phyloP scores from a whole-genome alignment of 2,113 vertebrate species.

The Diglossa brunneiventris region DNA sequence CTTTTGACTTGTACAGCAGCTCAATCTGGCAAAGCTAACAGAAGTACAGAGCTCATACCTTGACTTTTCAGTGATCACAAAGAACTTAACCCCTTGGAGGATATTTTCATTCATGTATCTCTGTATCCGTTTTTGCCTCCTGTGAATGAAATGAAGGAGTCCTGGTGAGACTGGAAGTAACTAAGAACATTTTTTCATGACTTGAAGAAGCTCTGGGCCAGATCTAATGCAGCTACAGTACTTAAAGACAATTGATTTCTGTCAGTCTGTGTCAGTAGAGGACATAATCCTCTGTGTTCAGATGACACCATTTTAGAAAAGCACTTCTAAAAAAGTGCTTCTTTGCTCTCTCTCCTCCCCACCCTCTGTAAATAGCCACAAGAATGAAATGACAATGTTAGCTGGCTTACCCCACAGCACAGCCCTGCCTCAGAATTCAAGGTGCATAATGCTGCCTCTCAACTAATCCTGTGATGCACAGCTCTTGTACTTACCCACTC shows the following conservation, averaged over 20 bases:
- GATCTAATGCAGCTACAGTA: not conserved
- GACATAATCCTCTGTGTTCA: not conserved
- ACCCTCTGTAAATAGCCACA: not conserved
- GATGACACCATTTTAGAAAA: not conserved
- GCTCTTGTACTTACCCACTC: not conserved
- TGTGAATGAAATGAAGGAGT: not conserved
- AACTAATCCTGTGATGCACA: not conserved
- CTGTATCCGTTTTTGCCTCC: not conserved
- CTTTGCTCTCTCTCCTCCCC: not conserved
- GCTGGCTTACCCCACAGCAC: not conserved
- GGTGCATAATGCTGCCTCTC: not conserved
- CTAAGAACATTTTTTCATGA: not conserved
- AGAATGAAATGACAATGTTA: not conserved
- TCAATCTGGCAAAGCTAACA: not conserved
- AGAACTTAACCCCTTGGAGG: not conserved
- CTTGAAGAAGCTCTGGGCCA: not conserved
- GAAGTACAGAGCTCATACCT: not conserved
- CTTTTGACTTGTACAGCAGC: not conserved
- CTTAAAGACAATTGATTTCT: not conserved
- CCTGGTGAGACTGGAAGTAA: not conserved
- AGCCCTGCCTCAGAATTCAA: not conserved
- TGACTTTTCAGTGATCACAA: not conserved
- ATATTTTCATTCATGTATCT: not conserved
- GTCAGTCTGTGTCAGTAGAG: not conserved
- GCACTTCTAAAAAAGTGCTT: not conserved